A percentile compares a stretch with the other conserved stretches of the same genome.
Evolutionary conservation across 2,888 invertebrate genomes (phyloP).

Genomic region (Leptothorax acervorum): DNA sequence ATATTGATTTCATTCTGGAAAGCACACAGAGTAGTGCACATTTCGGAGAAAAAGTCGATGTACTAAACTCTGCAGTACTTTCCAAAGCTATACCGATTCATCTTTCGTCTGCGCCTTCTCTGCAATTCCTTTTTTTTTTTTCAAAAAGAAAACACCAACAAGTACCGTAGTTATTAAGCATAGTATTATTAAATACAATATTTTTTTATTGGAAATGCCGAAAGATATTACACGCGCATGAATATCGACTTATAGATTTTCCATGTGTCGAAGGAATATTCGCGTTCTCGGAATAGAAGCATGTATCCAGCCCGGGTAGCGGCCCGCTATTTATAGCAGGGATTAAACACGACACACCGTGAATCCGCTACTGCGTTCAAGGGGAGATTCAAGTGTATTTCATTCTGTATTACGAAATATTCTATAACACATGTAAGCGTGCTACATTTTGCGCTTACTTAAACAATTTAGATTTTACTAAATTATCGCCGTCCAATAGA

Average conservation of each 20-base stretch:
- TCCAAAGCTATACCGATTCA: not conserved
- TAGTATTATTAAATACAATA: not conserved
- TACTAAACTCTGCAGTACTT: not conserved
- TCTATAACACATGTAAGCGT: slow-evolving; percentile 17
- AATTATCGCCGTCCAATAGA: not conserved
- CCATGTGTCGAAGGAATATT: slow-evolving; percentile 64
- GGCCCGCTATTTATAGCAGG: slow-evolving; percentile 66
- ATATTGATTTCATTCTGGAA: slow-evolving; percentile 27
- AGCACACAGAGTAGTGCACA: not conserved
- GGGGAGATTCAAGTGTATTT: slow-evolving; percentile 32
- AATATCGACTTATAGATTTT: slow-evolving; percentile 46
- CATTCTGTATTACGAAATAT: slow-evolving; percentile 25
- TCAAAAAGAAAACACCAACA: too few relatives aligned
- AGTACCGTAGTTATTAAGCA: not conserved
- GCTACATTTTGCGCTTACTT: slow-evolving; percentile 10
- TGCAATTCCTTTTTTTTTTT: not conserved
- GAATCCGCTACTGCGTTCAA: slow-evolving; percentile 43
- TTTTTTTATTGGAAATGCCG: not conserved
- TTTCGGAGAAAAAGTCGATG: not conserved
- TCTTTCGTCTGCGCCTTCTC: not conserved
- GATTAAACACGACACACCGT: slow-evolving; percentile 63
- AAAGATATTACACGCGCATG: not conserved
- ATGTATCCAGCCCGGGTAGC: slow-evolving; percentile 48
- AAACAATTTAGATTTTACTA: not conserved
- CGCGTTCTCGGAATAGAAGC: slow-evolving; percentile 61